Evolutionary conservation across 2,113 vertebrate species (phyloP).

Genomic region (Nestor notabilis): DNA sequence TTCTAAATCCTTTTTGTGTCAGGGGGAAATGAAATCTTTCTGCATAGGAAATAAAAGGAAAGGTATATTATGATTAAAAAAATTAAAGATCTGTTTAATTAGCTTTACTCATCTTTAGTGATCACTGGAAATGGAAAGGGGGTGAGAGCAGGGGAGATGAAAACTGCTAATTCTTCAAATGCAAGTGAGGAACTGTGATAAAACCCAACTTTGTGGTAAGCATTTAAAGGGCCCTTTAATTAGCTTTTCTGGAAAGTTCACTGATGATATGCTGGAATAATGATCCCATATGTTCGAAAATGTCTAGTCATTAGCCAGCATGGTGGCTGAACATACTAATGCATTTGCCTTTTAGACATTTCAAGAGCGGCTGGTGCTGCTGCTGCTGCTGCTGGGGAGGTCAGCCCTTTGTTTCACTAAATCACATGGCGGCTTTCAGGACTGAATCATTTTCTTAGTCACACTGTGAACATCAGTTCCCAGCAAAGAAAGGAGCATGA

Average conservation of each 20-base stretch:
- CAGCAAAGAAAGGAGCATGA: neutral
- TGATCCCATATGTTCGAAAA: conserved; percentile 74
- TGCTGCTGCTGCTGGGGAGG: conserved; percentile 21
- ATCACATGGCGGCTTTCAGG: neutral
- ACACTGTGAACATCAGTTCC: conserved; percentile 24
- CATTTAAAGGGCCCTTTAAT: conserved; percentile 77
- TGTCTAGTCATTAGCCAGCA: conserved; percentile 73
- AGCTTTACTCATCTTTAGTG: conserved; percentile 63
- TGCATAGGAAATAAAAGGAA: conserved; percentile 55
- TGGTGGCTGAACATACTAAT: conserved; percentile 76
- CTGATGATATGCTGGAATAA: conserved; percentile 76
- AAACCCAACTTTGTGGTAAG: conserved; percentile 75
- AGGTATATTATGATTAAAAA: conserved; percentile 64
- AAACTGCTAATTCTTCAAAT: conserved; percentile 70
- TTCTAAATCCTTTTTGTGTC: conserved; percentile 22
- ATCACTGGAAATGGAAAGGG: conserved; percentile 57
- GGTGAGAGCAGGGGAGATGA: conserved; percentile 16
- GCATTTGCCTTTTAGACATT: conserved; percentile 70
- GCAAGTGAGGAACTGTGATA: conserved; percentile 58
- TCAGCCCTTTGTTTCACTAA: conserved; percentile 59
- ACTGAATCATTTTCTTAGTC: conserved; percentile 55
- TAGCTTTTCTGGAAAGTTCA: conserved; percentile 80
- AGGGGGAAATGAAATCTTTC: conserved; percentile 26
- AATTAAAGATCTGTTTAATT: conserved; percentile 66
- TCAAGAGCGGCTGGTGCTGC: conserved; percentile 8